Conservation (phyloP, 2,888 invertebrate genomes). For the Neoscelio sp. region DNA sequence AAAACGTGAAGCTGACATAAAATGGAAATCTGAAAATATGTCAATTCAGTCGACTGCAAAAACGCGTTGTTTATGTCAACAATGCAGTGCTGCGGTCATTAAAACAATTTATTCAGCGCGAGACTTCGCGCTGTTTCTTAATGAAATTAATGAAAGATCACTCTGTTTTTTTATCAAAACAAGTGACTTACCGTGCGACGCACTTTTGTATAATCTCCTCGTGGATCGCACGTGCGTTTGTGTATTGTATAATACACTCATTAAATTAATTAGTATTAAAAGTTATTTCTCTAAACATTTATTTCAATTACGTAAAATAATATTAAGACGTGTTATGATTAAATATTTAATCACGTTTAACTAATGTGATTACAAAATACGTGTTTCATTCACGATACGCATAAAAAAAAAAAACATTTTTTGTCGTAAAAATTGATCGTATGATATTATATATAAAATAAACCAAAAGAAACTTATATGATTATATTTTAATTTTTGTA, state of each 20-base stretch:
- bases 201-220: constrained; percentile 62
- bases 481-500: too few relatives aligned
- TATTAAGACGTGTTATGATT: constrained; percentile 6
- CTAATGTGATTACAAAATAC: too few relatives aligned
- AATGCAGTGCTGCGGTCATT: too few relatives aligned
- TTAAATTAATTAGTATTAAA: constrained; percentile 33
- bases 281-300: constrained; percentile 14
- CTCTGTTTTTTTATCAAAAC: constrained; percentile 22
- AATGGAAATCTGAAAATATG: constrained; percentile 5
- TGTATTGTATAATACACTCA: constrained; percentile 51
- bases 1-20: too few relatives aligned
- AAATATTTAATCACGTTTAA: not conserved
- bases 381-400: too few relatives aligned
- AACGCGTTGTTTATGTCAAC: too few relatives aligned
- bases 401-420: too few relatives aligned
- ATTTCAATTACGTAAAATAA: constrained; percentile 1
- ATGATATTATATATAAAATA: too few relatives aligned
- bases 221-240: constrained; percentile 51
- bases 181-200: constrained; percentile 11
- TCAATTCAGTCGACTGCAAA: not conserved
- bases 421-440: too few relatives aligned
- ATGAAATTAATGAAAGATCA: constrained; percentile 5
- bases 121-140: not conserved
- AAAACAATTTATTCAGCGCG: constrained; percentile 1
- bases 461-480: too few relatives aligned